phyloP scores from a whole-genome alignment of 2,797 vertebrate genomes.

The Lates japonicus region DNA sequence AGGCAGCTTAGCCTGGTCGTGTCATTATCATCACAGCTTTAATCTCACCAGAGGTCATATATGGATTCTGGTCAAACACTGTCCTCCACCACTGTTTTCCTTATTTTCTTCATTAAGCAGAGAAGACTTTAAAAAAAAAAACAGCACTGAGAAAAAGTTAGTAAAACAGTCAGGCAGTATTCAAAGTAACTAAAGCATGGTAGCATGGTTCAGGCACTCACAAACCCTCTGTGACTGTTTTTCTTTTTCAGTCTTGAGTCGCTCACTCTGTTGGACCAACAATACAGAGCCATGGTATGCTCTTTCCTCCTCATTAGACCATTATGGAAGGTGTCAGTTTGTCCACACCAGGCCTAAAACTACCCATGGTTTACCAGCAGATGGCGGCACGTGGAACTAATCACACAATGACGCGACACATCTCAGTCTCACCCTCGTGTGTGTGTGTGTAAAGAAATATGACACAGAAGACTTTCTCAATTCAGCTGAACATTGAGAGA shows the following conservation, averaged over 20 bases:
- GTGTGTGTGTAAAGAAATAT: constrained; percentile 1
- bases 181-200: constrained; percentile 60
- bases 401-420: constrained; percentile 36
- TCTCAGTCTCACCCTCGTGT: constrained; percentile 14
- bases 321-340: constrained; percentile 42
- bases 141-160: constrained; percentile 11
- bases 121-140: constrained; percentile 18
- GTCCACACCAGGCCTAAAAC: constrained; percentile 16
- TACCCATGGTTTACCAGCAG: too few relatives aligned
- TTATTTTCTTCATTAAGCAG: constrained; percentile 21
- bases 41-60: not conserved
- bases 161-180: constrained; percentile 52
- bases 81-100: constrained; percentile 16
- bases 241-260: constrained; percentile 1
- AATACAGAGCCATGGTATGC: constrained; percentile 21
- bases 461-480: constrained; percentile 15
- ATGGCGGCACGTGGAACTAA: constrained; percentile 24
- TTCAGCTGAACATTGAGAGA: not conserved
- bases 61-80: not conserved
- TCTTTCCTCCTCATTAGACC: constrained; percentile 35
- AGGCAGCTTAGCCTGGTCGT: constrained; percentile 14
- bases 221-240: constrained; percentile 20
- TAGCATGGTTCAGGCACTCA: constrained; percentile 69
- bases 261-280: constrained; percentile 29
- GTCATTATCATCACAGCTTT: constrained; percentile 14